These are phyloP conservation scores for Paraplagusia blochii DNA, from an alignment of 2,113 vertebrate genomes.

Conservation along the genomic window DNA sequence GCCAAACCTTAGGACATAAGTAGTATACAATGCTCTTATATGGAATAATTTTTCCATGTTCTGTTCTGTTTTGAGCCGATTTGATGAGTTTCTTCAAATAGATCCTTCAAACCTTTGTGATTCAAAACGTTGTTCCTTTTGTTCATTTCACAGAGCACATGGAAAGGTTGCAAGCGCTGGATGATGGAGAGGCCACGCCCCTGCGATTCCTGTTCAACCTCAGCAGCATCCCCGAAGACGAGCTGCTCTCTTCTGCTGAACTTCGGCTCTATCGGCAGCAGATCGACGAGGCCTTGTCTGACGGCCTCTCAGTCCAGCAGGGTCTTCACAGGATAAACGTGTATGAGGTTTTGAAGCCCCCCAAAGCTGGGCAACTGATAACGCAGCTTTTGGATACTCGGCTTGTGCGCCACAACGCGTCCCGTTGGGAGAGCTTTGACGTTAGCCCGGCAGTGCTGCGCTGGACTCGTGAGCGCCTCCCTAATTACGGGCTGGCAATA, in stretches of 20 bases:
- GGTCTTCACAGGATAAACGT: slow-evolving; percentile 94
- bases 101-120: too few relatives aligned
- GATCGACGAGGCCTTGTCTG: slow-evolving; percentile 75
- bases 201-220: slow-evolving; percentile 95
- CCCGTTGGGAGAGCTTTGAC: slow-evolving; percentile 95
- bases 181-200: slow-evolving; percentile 59
- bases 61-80: too few relatives aligned
- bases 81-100: too few relatives aligned
- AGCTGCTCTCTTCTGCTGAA: slow-evolving; percentile 93
- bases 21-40: too few relatives aligned
- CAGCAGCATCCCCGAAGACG: slow-evolving; percentile 92
- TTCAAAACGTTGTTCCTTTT: slow-evolving; percentile 5
- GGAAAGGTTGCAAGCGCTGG: slow-evolving; percentile 80
- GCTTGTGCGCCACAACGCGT: slow-evolving; percentile 88
- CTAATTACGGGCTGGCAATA: slow-evolving; percentile 92
- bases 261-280: slow-evolving; percentile 91
- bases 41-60: too few relatives aligned
- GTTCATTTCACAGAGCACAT: slow-evolving; percentile 82
- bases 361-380: slow-evolving; percentile 82
- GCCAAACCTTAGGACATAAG: too few relatives aligned
- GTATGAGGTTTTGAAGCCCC: slow-evolving; percentile 92
- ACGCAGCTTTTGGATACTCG: slow-evolving; percentile 94
- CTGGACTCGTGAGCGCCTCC: slow-evolving; percentile 88
- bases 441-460: slow-evolving; percentile 95
- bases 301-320: slow-evolving; percentile 63